Evolutionary conservation across 1,140 invertebrate genomes (phyloP), one percentile per base, ranked within the genome.

Genomic region (Drosophila kikkawai): DNA sequence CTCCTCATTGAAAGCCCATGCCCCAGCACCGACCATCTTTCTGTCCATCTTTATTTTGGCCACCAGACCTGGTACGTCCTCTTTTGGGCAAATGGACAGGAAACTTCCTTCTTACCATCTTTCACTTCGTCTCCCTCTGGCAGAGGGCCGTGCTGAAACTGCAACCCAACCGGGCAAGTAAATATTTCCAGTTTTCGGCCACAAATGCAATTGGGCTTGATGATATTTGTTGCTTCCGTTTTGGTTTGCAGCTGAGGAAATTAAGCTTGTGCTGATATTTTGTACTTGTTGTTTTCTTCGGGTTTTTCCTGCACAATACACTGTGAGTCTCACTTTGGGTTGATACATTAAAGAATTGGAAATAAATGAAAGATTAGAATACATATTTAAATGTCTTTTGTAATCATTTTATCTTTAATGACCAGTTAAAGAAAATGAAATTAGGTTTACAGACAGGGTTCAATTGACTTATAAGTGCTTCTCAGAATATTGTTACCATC

Each of bases 161-260:
- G 39, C 44, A 51, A 19, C 37, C 39, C 48, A 61, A 50, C 42
- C 37, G 45, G 51, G 44, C 73, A 71, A 87, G 85, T 84, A 81
- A 88, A 90, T 88, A 90, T 81, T 88, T 88, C 85, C 85, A 88
- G 61, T 90, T 85, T 84, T 90, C 57, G 81, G 85, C 85, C 85
- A 82, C 85, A 90, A 90, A 90, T 90, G 86, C 85, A 90, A 90
- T 90, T 90, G 86, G 79, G 81, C 81, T 85, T 91, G 85, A 90
- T 90, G 79, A 90, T 90, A 90, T 90, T 90, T 90, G 86, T 82
- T 85, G 63, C 85, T 90, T 90, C 85, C 85, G 85, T 85, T 90
- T 79, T 73, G 82, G 80, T 79, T 75, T 66, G 64, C 80, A 84
- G 48, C 50, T 56, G 59, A 81, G 84, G 85, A 88, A 90, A 88